Base-by-base conservation (phyloP, 2,113 vertebrate species). In the Glaucomys volans region DNA sequence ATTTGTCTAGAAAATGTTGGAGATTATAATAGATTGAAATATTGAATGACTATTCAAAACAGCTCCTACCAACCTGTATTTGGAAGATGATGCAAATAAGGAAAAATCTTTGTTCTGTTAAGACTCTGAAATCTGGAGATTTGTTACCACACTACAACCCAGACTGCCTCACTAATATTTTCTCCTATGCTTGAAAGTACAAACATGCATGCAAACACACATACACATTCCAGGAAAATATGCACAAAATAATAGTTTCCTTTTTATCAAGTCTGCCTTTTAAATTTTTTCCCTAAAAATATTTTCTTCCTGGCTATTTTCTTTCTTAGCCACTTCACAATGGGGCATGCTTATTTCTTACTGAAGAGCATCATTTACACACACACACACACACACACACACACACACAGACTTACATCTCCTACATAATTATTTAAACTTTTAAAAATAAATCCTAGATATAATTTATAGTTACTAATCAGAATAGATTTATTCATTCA, bases 401-500 rank as follows among this genome's bases (percentile, higher is more conserved):
- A 52, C 13, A 52, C 54, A 22, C 54, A 57, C 7, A 59, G 0
- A 59, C 57, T 24, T 0, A 59, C 7, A 22, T 8, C 4, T 62
- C 59, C 59, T 62, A 62, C 24, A 0, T n/a, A 87, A 62, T 42
- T 47, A 67, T 32, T 67, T 52, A 83, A 82, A 83, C 54, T 66
- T 77, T 77, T 72, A 0, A 52, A 90, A 80, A 94, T n/a, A 40
- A 52, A 59, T 0, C 11, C 4, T 74, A 32, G 4, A 37, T 50
- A 44, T 59, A 8, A 79, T 74, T 96, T 76, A 7, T 18, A 69
- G 20, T 66, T 90, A 72, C 77, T 37, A 84, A 82, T 81, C 40
- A 81, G 26, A 37, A 64, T 8, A 8, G 9, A 44, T 37, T 72
- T 10, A 54, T 8, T 64, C n/a, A 72, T 87, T 87, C 35, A 83